Base-by-base conservation (phyloP, 2,888 invertebrate species). In the Digitonthophagus gazella region DNA sequence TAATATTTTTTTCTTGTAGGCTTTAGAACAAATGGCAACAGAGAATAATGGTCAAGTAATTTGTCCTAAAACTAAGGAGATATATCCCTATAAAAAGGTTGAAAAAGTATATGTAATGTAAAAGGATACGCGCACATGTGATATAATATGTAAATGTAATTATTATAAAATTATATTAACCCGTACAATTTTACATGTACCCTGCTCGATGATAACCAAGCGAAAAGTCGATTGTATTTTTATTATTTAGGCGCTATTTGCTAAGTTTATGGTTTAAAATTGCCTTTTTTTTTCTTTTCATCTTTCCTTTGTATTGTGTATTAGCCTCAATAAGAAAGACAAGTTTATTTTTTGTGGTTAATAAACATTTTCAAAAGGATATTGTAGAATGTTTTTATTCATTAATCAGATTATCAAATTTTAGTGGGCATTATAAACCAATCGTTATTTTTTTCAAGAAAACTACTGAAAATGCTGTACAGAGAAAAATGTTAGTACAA, bases 91-190 rank as follows among this genome's bases (percentile, higher is more conserved):
- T 82, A 93, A 95, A 76, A 96, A 97, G 82, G 92, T 95, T 63
- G 96, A 97, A 81, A 97, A 98, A 84, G 97, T 98, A 64, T 99
- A 92, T 82, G 96, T 99, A 67, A 97, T 98, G 97, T 98, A 89
- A 89, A 65, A 54, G 67, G 66, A 69, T 67, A 61, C 61, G 18
- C 18, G 20, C 16, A 19, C 61, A 61, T 61, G 61, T 61, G 61
- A 61, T 61, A 61, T n/a, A n/a, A n/a, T 61, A 61, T 61, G 20
- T 18, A 18, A n/a, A 19, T 61, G 20, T 61, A 61, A 16, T 16
- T 54, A 54, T 54, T n/a, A n/a, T n/a, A n/a, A n/a, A 44, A 44
- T 44, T 44, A 44, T 44, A 5, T 44, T 44, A 44, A 44, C 6
- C 11, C 11, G 28, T 44, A 44, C 28, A 11, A 44, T 44, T 44